Percentiles rank a stretch among this genome's conserved stretches.
phyloP scores from a whole-genome alignment of 1,140 invertebrate genomes.

The Mamestra configurata region DNA sequence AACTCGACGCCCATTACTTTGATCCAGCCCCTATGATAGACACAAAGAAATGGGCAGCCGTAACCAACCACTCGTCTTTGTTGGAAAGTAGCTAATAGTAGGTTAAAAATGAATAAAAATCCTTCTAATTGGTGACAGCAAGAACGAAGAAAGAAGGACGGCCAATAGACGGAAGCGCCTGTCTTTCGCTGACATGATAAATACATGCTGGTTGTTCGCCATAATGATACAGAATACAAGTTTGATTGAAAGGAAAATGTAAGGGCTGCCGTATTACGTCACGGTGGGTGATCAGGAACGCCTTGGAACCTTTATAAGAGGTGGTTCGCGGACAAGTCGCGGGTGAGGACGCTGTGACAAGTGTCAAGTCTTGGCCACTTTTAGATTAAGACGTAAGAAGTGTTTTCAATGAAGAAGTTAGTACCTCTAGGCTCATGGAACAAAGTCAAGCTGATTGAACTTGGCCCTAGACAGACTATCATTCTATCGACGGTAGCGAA shows the following conservation, averaged over 20 bases:
- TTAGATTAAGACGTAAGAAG: no score
- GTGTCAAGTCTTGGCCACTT: background rate
- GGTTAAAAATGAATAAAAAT: background rate
- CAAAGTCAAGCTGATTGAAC: no score
- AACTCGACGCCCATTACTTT: background rate
- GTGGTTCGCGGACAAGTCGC: background rate
- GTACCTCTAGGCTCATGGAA: no score
- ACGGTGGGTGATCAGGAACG: constrained; percentile 10
- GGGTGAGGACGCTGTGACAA: background rate
- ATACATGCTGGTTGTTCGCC: background rate
- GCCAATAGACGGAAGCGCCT: constrained; percentile 8
- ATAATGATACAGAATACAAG: constrained; percentile 14
- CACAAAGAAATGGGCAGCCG: background rate
- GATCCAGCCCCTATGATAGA: background rate
- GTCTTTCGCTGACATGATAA: constrained; percentile 20
- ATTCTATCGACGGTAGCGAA: no score
- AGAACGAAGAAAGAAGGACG: background rate
- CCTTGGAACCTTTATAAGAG: constrained; percentile 6
- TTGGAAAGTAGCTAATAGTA: background rate
- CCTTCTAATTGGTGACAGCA: background rate
- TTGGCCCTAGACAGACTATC: no score
- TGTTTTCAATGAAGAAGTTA: no score
- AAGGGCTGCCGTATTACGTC: background rate
- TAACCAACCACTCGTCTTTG: background rate
- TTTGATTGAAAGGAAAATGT: constrained; percentile 34